Base-by-base conservation (phyloP, 2,113 vertebrate genomes). In the Rhinoderma darwinii region DNA sequence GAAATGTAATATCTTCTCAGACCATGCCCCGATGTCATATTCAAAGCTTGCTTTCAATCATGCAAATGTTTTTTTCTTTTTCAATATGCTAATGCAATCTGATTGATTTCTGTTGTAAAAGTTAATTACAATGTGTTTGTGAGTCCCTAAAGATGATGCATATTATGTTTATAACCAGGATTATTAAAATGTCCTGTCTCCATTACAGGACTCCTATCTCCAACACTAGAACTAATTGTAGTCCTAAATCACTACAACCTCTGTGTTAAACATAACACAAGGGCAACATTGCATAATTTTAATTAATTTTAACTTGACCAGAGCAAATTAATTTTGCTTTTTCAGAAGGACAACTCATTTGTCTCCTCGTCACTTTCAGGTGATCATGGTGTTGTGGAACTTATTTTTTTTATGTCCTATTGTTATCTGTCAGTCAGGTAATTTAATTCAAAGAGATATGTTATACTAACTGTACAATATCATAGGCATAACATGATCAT, bases 71-170 rank as follows among this genome's bases (percentile, higher is more conserved):
- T 96, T 95, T 94, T 90, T 95, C 95, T 93, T 94, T 94, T 97
- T 95, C 96, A 97, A 96, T 97, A 97, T 96, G 96, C 94, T 97
- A 97, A 97, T 98, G 94, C 92, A 94, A 95, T 94, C 94, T 96
- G 96, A 96, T 96, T 96, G 96, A 97, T 96, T 96, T 95, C 93
- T 93, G 95, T 95, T 95, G 96, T 98, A 97, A 97, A 98, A 97
- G 95, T 96, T 97, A 97, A 99, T 98, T 97, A 95, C 96, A 96
- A 95, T 96, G 95, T 97, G 96, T 97, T 97, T 97, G 96, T 95
- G 94, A 96, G 94, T 97, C 95, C 95, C 93, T 94, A 96, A 97
- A 96, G 94, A 95, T 96, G 95, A 96, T 96, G 95, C 96, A 96
- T 95, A 96, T 95, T 95, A 96, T 96, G 95, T 96, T 96, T 96